Conservation (phyloP, 2,888 invertebrate genomes). For the Drosophila rubida region DNA sequence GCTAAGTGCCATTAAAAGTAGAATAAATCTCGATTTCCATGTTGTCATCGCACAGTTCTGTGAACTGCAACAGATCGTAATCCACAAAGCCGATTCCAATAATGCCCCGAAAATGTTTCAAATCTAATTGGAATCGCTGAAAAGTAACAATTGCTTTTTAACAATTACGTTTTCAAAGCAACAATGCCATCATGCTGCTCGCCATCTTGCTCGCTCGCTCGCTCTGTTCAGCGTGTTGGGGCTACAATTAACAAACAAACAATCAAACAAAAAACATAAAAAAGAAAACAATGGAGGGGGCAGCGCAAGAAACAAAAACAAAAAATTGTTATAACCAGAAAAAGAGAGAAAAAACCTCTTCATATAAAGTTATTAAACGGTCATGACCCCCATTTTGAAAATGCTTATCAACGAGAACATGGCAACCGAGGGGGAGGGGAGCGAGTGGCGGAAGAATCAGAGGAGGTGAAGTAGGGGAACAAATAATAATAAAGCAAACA, state of each 20-base stretch:
- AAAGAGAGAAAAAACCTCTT: constrained; percentile 41
- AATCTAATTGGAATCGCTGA: constrained; percentile 14
- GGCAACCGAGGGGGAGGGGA: constrained; percentile 34
- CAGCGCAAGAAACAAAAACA: too few species aligned
- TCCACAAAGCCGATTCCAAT: not conserved
- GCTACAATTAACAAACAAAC: constrained; percentile 59
- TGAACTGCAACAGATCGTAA: not conserved
- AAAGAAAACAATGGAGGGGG: not conserved
- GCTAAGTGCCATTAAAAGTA: not conserved
- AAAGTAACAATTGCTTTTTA: constrained; percentile 28
- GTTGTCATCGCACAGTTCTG: not conserved
- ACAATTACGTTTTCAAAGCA: constrained; percentile 14
- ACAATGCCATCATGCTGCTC: constrained; percentile 10
- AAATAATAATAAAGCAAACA: constrained; percentile 47
- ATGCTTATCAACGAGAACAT: constrained; percentile 72
- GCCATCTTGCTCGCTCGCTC: not conserved
- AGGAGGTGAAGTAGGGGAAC: constrained; percentile 16
- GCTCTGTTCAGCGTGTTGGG: constrained; percentile 20
- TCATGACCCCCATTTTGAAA: constrained; percentile 81
- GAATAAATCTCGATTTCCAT: not conserved
- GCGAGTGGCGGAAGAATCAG: not conserved
- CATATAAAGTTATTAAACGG: constrained; percentile 80
- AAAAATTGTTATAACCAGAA: constrained; percentile 7
- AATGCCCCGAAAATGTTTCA: not conserved
- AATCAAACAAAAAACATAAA: constrained; percentile 38